Evolutionary conservation across 2,888 invertebrate species (phyloP), one percentile per base, ranked within the genome.

Genomic region (Abrostola triplasia): DNA sequence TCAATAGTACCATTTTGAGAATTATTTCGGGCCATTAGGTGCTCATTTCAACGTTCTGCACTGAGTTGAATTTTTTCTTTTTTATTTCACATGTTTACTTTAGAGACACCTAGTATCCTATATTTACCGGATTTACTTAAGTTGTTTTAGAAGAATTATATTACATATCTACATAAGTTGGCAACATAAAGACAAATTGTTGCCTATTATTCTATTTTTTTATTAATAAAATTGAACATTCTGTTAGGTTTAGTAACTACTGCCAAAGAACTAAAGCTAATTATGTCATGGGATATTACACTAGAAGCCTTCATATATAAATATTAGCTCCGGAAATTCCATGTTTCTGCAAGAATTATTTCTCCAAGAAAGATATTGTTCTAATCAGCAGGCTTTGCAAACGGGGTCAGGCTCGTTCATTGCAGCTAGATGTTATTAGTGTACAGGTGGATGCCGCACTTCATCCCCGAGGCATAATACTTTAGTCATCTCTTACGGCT

Each of bases 11-110:
- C 47, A 54, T 55, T 66, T 67, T 59, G 49, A 38, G 42, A 54
- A 59, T 57, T 48, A 54, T 54, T 66, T 68, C 24, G 4, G 12
- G 11, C 40, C 60, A 71, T 75, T 77, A 60, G 37, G 41, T 35
- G 48, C 8, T 49, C 48, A 61, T 61, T 77, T 53, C 51, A 49
- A 73, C 59, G 59, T 64, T 59, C 47, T 10, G 38, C 42, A 41
- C 53, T 54, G 42, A 12, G 48, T 48, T 37, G 12, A 37, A 60
- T 63, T 54, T 60, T n/a, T 44, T 37, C 55, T 24, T 42, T 56
- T 51, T 54, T 8, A 13, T 41, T 48, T 53, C 42, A 63, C 49
- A 54, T 41, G 51, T 24, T 47, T 47, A 24, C 4, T 24, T 13
- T 47, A 5, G 24, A 5, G 24, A 5, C 5, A 13, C 5, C 4